Conservation (phyloP, 2,797 vertebrate species). For the Epinephelus awoara region DNA sequence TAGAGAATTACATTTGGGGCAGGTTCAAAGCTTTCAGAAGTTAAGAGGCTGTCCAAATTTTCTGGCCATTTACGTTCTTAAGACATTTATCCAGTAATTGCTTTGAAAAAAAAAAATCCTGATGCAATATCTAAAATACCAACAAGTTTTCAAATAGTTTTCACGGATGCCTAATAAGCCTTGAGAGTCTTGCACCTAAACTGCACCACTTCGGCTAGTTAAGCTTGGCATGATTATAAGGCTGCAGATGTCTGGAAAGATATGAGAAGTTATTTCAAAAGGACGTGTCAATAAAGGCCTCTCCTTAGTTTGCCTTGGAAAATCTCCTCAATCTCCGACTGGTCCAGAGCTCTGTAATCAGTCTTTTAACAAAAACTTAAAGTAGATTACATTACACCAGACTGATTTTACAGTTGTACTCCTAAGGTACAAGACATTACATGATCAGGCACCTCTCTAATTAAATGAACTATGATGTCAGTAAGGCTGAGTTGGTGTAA, state of each 20-base stretch:
- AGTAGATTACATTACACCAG: not conserved
- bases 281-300: not conserved
- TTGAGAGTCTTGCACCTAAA: not conserved
- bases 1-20: not conserved
- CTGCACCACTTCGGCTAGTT: not conserved
- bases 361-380: conserved; percentile 7
- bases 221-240: not conserved
- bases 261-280: not conserved
- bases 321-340: not conserved
- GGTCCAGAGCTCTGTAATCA: not conserved
- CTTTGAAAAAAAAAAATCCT: not conserved
- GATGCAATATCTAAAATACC: not conserved
- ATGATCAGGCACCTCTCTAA: not conserved
- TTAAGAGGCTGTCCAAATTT: not conserved
- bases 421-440: not conserved
- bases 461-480: not conserved
- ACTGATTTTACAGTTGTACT: not conserved
- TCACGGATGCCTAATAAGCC: not conserved
- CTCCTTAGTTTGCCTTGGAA: not conserved
- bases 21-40: not conserved
- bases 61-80: not conserved
- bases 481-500: no score
- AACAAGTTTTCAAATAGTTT: not conserved
- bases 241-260: conserved; percentile 7
- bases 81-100: not conserved